Evolutionary conservation across 2,797 vertebrate species (phyloP), one percentile per base, ranked within the genome.

Genomic region (Chelonia mydas): DNA sequence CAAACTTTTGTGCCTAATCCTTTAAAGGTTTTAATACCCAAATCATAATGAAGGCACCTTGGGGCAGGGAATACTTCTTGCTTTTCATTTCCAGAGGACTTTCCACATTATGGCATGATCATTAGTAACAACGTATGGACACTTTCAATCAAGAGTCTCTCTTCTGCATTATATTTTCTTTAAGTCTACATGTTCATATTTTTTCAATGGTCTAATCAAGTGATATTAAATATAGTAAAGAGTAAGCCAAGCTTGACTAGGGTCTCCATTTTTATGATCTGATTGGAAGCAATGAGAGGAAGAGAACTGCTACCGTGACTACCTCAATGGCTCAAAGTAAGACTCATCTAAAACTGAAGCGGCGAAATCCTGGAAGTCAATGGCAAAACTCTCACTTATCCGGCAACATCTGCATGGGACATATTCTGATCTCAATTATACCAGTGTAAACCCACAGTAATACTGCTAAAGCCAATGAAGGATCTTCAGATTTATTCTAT

Each of bases 141-240:
- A 8, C 55, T 74, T 95, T 92, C 53, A 89, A n/a, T 15, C 87
- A 55, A 91, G 77, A 82, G 65, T 27, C 37, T 15, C 61, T 92
- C 89, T 93, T 76, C 37, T 27, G 83, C 84, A 79, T 10, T 78
- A 10, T 15, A 74, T 83, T 74, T 87, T 85, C 90, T 84, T 68
- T 93, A 93, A 93, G 86, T 86, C 90, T 92, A 89, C 84, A 45
- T 2, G 28, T 1, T 83, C 76, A 76, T 53, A 84, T 65, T 55
- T 95, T 89, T 93, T 94, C 91, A 93, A 16, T 45, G 37, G 80
- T 87, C 91, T 96, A 85, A 86, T 72, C 74, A 81, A 50, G 59
- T 41, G 31, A 82, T 87, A 84, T 59, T 61, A 50, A 47, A 82
- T 9, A 49, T 59, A 89, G 77, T 2, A 79, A 81, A 95, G 41